phyloP scores from a whole-genome alignment of 2,797 vertebrate genomes.

The Lithobates pipiens region DNA sequence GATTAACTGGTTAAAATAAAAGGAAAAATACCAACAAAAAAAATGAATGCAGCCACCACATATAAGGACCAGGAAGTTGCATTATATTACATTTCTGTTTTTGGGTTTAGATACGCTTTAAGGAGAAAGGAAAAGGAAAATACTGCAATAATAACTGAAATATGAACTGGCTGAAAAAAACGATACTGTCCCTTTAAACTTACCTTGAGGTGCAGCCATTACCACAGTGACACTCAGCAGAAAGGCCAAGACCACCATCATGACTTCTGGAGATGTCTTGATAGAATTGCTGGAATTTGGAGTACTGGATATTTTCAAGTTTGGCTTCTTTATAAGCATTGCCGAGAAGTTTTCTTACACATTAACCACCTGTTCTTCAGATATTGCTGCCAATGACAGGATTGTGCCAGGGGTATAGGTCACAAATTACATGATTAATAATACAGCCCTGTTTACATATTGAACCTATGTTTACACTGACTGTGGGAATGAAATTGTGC shows the following conservation, averaged over 20 bases:
- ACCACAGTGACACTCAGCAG: neutral
- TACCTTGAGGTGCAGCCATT: slow-evolving; percentile 10
- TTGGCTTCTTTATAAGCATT: neutral
- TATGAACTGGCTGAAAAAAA: too few relatives aligned
- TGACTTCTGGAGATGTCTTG: neutral
- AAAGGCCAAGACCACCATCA: neutral
- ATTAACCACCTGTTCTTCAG: neutral
- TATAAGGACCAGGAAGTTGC: too few relatives aligned
- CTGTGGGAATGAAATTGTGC: too few relatives aligned
- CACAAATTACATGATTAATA: neutral
- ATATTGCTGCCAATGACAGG: neutral
- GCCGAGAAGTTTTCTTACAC: neutral
- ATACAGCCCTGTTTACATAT: too few relatives aligned
- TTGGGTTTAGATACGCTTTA: too few relatives aligned
- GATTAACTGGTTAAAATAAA: too few relatives aligned
- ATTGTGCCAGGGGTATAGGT: neutral
- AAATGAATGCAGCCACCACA: too few relatives aligned
- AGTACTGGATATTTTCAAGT: neutral
- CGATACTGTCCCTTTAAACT: neutral
- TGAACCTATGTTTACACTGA: too few relatives aligned
- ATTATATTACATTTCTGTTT: too few relatives aligned
- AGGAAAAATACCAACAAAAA: too few relatives aligned
- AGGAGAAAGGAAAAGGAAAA: too few relatives aligned
- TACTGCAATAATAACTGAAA: too few relatives aligned
- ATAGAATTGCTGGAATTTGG: neutral